Evolutionary conservation across 2,888 invertebrate genomes (phyloP), one percentile per base, ranked within the genome.

Genomic region (Noctua comes): DNA sequence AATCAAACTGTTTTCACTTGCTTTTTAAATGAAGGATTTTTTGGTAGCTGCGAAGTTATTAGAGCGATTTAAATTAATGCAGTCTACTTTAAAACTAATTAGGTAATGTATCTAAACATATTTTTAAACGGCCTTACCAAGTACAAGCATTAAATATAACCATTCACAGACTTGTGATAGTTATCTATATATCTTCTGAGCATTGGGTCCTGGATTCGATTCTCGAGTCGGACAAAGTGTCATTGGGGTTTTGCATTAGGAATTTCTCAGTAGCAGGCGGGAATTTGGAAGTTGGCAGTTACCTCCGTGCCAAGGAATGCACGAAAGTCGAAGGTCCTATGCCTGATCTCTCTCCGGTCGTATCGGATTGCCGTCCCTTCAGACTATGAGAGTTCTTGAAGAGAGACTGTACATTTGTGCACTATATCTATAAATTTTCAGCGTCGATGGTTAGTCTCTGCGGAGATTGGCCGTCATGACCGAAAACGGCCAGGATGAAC

Each of bases 1-100:
- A 31, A 51, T 43, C 40, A 31, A 3, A n/a, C 6, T 48, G 2
- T 43, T 66, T 27, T n/a, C n/a, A 48, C 6, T 68, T 40, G 62
- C 6, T 51, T 84, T 64, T 62, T 48, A 27, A 48, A 62, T 36
- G 24, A 8, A 64, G 5, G 16, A 27, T 62, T 31, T 66, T 70
- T 51, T 54, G 2, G 21, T 43, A 43, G 21, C 40, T 8, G 5
- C 0, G 13, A 40, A 83, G 40, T 73, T 68, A 68, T 70, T 79
- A 71, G 66, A 79, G 70, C 79, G 46, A 40, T 31, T 62, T 51
- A 43, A 77, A 31, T 68, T 46, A 68, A 40, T 68, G 7, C 13
- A 24, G 21, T 16, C n/a, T 36, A 13, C 8, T 74, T 62, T 62
- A 62, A 62, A 62, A 62, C 31, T 21, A 62, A 62, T 31, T 62